Evolutionary conservation across 2,888 invertebrate species (phyloP).

Genomic region (Acanthococcus lagerstroemiae): DNA sequence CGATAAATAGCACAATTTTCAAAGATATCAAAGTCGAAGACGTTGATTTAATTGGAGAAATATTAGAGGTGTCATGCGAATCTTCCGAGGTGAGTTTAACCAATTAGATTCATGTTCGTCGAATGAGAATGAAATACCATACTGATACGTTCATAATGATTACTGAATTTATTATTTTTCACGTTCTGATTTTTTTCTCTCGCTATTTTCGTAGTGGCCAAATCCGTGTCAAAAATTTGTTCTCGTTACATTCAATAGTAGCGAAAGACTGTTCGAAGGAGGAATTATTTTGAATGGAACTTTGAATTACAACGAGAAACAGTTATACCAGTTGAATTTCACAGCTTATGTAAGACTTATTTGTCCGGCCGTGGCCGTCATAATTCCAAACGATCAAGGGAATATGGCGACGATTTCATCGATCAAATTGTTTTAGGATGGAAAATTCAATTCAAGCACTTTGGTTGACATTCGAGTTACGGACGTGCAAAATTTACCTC

Average conservation of each 20-base stretch:
- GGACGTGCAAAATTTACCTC: conserved; percentile 80
- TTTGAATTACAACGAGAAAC: conserved; percentile 66
- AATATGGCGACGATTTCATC: conserved; percentile 32
- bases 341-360: conserved; percentile 57
- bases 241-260: conserved; percentile 52
- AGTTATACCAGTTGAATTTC: conserved; percentile 65
- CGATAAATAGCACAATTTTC: conserved; percentile 60
- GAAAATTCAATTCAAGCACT: conserved; percentile 59
- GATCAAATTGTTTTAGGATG: conserved; percentile 52
- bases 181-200: too few relatives aligned
- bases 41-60: conserved; percentile 68
- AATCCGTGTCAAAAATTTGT: conserved; percentile 63
- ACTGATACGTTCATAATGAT: too few relatives aligned
- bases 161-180: too few relatives aligned
- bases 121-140: too few relatives aligned
- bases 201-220: conserved; percentile 53
- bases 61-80: conserved; percentile 60
- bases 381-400: conserved; percentile 27
- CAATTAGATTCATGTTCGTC: too few relatives aligned
- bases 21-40: conserved; percentile 65
- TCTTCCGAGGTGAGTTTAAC: conserved; percentile 44
- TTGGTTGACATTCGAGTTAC: conserved; percentile 67
- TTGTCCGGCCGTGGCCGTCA: too few relatives aligned
- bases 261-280: conserved; percentile 51
- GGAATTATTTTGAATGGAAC: conserved; percentile 58